Conservation (phyloP, 2,113 vertebrate species). For the Actenoides lindsayi region DNA sequence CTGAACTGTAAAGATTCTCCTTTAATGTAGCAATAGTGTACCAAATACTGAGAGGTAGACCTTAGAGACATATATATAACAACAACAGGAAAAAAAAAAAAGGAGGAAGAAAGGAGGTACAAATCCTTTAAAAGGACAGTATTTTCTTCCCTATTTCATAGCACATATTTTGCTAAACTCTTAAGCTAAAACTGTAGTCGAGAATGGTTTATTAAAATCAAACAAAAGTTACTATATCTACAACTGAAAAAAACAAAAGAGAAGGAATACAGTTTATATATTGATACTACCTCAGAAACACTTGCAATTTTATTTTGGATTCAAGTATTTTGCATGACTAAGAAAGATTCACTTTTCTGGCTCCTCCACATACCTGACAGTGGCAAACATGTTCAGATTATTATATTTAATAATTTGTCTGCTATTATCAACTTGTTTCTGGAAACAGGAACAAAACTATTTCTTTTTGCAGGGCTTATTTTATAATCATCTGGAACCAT, state of each 20-base stretch:
- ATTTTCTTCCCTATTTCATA: not conserved
- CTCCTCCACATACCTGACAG: not conserved
- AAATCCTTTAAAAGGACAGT: not conserved
- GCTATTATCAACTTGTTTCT: not conserved
- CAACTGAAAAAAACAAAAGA: not conserved
- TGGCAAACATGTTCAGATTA: not conserved
- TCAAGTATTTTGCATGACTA: not conserved
- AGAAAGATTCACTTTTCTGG: not conserved
- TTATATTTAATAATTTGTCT: not conserved
- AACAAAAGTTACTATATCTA: not conserved
- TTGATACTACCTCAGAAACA: not conserved
- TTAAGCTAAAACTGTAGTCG: not conserved
- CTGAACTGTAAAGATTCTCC: not conserved
- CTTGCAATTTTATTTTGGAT: not conserved
- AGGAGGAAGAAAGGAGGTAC: not conserved
- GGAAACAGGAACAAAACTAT: not conserved
- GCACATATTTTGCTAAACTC: not conserved
- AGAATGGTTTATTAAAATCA: not conserved
- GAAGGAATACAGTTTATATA: not conserved
- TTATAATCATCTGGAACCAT: not conserved
- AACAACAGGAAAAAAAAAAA: not conserved
- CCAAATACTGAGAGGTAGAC: not conserved
- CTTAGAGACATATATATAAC: not conserved
- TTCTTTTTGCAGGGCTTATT: constrained; percentile 9
- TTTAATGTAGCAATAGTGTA: not conserved